Percentiles rank a stretch among this genome's conserved stretches.
Conservation (phyloP, 2,113 vertebrate genomes). For the Ahaetulla prasina region DNA sequence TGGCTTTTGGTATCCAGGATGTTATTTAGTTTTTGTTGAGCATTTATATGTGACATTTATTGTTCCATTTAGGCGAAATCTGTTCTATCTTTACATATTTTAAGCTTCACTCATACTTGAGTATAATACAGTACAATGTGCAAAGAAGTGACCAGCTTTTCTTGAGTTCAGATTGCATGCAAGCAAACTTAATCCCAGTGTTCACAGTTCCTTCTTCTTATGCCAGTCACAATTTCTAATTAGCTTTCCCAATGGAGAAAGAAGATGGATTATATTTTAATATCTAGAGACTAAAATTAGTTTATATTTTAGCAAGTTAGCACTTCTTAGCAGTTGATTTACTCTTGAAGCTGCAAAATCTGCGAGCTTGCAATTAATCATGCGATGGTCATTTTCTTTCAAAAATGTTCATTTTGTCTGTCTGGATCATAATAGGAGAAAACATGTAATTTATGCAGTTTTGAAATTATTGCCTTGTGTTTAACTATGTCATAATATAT, state of each 20-base stretch:
- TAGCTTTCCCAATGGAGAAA: slow-evolving; percentile 81
- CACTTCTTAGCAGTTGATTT: slow-evolving; percentile 82
- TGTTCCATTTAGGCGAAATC: slow-evolving; percentile 36
- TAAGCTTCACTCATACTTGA: slow-evolving; percentile 13
- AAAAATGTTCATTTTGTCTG: slow-evolving; percentile 68
- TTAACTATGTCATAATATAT: slow-evolving; percentile 69
- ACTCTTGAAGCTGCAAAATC: slow-evolving; percentile 82
- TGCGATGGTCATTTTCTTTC: slow-evolving; percentile 55
- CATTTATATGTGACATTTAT: background rate
- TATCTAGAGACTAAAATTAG: slow-evolving; percentile 85
- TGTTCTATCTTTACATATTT: slow-evolving; percentile 38
- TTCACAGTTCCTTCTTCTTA: slow-evolving; percentile 73
- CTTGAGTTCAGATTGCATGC: slow-evolving; percentile 53
- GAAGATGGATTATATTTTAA: slow-evolving; percentile 94
- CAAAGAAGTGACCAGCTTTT: slow-evolving; percentile 64
- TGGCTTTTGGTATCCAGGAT: too few relatives aligned
- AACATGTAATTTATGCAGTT: slow-evolving; percentile 77
- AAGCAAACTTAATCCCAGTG: slow-evolving; percentile 69
- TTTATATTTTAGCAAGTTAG: slow-evolving; percentile 88
- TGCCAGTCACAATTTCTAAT: slow-evolving; percentile 83
- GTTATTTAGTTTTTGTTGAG: background rate
- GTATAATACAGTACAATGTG: slow-evolving; percentile 12
- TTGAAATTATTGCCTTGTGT: slow-evolving; percentile 74
- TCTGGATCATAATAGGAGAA: slow-evolving; percentile 71
- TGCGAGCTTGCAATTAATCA: slow-evolving; percentile 78